Base-by-base conservation (phyloP, 2,888 invertebrate species). In the Saturnia japonica region DNA sequence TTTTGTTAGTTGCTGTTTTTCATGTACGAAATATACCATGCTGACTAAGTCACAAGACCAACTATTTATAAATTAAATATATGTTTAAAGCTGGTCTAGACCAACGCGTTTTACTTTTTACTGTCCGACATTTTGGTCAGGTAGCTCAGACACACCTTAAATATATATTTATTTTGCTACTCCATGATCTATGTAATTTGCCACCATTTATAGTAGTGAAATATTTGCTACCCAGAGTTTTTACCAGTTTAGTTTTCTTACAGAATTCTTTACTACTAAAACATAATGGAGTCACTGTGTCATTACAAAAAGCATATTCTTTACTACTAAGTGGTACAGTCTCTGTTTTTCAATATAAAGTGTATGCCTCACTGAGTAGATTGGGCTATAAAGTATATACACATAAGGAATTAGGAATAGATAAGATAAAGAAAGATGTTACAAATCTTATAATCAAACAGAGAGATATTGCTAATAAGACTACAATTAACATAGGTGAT, bases 291-390 rank as follows among this genome's bases (percentile, higher is more conserved):
- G 88, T 95, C 0, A 92, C 94, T 70, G 90, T 96, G 28, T 96
- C 96, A 72, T 85, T 96, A 64, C 95, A 96, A 84, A 96, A 96
- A 88, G 96, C 95, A 16, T 96, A 96, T 78, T 87, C 93, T 42
- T 82, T 96, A 74, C 82, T 96, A 66, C 79, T 95, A 0, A 76
- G 77, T 60, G 85, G 83, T 43, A 76, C 84, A 67, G 86, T 94
- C 43, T 82, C 91, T 25, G 72, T 94, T 25, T 82, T 88, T 43
- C 93, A 95, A 76, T 96, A 95, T 77, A 94, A 94, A 86, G 95
- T 95, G 0, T 96, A 95, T 82, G 91, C 95, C 54, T 94, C 95
- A 47, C 88, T 96, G 1, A 92, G 95, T 72, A 92, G 95, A 78
- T 80, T 94, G 57, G 96, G 96, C 1, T 95, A 95, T 75, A 93